Conservation (phyloP, 2,888 invertebrate species). For the Hemistola chrysoprasaria region DNA sequence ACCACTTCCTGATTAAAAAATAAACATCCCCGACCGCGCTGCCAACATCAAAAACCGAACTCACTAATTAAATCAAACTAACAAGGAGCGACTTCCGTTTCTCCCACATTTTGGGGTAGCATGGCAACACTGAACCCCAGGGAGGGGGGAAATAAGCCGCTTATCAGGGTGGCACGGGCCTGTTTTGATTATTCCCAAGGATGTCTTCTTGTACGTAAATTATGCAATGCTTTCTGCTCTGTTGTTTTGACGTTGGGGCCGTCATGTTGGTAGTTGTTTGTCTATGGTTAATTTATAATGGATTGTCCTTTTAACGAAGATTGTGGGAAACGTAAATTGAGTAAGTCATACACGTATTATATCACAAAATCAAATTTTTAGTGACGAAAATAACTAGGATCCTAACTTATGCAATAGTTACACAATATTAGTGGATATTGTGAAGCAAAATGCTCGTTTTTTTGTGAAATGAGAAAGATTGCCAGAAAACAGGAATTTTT, state of each 20-base stretch:
- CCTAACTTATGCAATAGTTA: too few relatives aligned
- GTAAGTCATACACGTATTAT: too few relatives aligned
- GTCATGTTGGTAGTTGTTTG: conserved; percentile 37
- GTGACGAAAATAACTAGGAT: too few relatives aligned
- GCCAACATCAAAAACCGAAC: conserved; percentile 63
- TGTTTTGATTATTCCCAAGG: conserved; percentile 81
- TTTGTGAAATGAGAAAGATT: too few relatives aligned
- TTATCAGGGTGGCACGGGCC: conserved; percentile 62
- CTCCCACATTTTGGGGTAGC: conserved; percentile 59
- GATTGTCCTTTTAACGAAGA: conserved; percentile 16
- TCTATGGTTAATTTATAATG: conserved; percentile 37
- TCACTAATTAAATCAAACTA: conserved; percentile 77
- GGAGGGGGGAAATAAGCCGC: conserved; percentile 61
- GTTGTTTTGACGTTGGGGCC: conserved; percentile 49
- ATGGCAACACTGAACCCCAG: conserved; percentile 49
- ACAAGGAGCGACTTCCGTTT: conserved; percentile 66
- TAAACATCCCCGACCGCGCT: conserved; percentile 37
- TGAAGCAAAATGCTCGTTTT: too few relatives aligned
- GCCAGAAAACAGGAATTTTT: too few relatives aligned
- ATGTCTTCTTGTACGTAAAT: conserved; percentile 79
- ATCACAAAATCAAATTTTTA: too few relatives aligned
- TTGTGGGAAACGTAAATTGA: too few relatives aligned
- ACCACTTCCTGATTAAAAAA: conserved; percentile 17
- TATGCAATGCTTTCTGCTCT: conserved; percentile 63
- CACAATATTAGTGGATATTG: too few relatives aligned